Base-by-base conservation (phyloP, 1,140 invertebrate genomes). In the Saccostrea echinata region DNA sequence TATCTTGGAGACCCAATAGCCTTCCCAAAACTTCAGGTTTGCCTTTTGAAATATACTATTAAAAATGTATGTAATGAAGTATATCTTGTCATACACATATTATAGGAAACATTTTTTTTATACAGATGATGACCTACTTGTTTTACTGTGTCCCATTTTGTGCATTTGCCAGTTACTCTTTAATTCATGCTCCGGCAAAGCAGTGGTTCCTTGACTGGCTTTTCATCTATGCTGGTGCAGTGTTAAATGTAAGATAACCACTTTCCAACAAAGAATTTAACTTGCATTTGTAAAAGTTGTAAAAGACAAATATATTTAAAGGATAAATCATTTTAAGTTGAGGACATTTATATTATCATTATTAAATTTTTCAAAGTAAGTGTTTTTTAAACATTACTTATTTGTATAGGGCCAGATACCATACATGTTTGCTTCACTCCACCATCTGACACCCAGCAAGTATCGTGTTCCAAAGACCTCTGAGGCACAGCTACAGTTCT, bases 21-120 rank as follows among this genome's bases (percentile, higher is more conserved):
- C n/a, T 92, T 88, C 35, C 91, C 91, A 18, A 91, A 89, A 61
- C 84, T 92, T 53, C 91, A 92, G 90, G 91, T 91, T 33, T 2
- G 68, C 16, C 16, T 33, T 3, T 76, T 30, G 13, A 82, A 83
- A 53, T 2, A 9, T 43, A 43, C 43, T 9, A 43, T 43, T 43
- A 43, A 43, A 43, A 2, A 3, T 43, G 43, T 2, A 43, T 9
- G 0, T 2, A 43, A 43, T 43, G 1, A 43, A 43, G 43, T 43
- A 43, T 43, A 43, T 43, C 4, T 9, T 43, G 43, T 43, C 4
- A 43, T 4, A 43, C 43, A 43, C 9, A 9, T 43, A 43, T 43
- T 43, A 43, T 8, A 61, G 13, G 16, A 21, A 33, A 30, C 13
- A 76, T 85, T 61, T 53, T 55, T 71, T n/a, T 27, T 64, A 76